Conservation (phyloP, 2,113 vertebrate genomes). For the Dromiciops gliroides region DNA sequence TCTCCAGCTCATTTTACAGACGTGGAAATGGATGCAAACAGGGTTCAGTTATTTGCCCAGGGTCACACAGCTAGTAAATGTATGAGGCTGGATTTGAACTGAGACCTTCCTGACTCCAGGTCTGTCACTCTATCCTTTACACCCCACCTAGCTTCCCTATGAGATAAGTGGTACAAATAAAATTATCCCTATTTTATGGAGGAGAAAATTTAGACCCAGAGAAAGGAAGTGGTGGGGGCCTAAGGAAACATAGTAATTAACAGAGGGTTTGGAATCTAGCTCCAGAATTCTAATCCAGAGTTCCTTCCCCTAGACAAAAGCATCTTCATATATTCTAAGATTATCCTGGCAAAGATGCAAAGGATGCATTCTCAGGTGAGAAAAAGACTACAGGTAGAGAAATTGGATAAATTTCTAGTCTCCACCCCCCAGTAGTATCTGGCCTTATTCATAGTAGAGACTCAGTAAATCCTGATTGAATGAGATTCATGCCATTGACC, state of each 20-base stretch:
- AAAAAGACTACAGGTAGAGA: not conserved
- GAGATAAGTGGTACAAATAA: not conserved
- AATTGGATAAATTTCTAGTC: not conserved
- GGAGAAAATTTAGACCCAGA: not conserved
- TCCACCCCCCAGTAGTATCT: not conserved
- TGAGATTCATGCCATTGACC: not conserved
- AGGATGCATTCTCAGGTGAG: not conserved
- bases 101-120: not conserved
- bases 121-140: not conserved
- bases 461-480: not conserved
- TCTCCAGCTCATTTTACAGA: not conserved
- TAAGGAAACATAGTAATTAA: not conserved
- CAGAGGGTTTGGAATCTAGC: not conserved
- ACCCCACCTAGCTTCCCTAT: not conserved
- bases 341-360: not conserved
- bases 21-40: not conserved
- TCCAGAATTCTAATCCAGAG: not conserved
- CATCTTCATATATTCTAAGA: not conserved
- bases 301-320: not conserved
- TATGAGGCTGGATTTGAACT: not conserved
- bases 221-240: not conserved
- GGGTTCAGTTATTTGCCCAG: not conserved
- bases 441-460: not conserved
- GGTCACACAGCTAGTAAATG: not conserved
- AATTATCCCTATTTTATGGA: not conserved